phyloP scores from a whole-genome alignment of 2,797 vertebrate genomes.

The Gadopsis marmoratus region DNA sequence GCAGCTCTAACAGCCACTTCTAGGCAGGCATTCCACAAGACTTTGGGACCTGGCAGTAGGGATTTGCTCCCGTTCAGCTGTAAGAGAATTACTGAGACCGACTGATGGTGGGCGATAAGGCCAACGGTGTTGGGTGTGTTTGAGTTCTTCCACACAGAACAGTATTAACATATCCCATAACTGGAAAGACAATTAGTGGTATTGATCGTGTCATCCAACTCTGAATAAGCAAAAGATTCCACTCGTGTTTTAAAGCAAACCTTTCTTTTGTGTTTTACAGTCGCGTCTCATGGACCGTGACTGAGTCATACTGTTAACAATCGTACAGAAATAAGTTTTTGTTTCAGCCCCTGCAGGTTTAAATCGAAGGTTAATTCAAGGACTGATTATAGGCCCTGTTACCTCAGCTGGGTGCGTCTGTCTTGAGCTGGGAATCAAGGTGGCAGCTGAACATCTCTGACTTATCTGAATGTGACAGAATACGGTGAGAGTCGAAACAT shows the following conservation, averaged over 20 bases:
- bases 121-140: not conserved
- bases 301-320: not conserved
- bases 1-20: not conserved
- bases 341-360: not conserved
- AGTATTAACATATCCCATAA: not conserved
- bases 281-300: not conserved
- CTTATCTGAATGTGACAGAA: slow-evolving; percentile 41
- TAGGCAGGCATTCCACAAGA: not conserved
- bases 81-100: not conserved
- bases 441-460: slow-evolving; percentile 36
- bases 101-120: not conserved
- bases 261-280: not conserved
- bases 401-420: slow-evolving; percentile 10
- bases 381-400: not conserved
- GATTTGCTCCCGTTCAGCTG: not conserved
- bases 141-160: not conserved
- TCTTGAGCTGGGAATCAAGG: not conserved
- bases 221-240: not conserved
- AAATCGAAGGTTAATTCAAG: not conserved
- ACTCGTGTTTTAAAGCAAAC: not conserved
- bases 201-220: not conserved
- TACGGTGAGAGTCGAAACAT: slow-evolving; percentile 37
- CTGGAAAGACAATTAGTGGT: not conserved
- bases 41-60: not conserved
- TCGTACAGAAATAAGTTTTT: not conserved